Evolutionary conservation across 92 coral and sea anemone genomes (phyloP).

Genomic region (Palythoa grandiflora): DNA sequence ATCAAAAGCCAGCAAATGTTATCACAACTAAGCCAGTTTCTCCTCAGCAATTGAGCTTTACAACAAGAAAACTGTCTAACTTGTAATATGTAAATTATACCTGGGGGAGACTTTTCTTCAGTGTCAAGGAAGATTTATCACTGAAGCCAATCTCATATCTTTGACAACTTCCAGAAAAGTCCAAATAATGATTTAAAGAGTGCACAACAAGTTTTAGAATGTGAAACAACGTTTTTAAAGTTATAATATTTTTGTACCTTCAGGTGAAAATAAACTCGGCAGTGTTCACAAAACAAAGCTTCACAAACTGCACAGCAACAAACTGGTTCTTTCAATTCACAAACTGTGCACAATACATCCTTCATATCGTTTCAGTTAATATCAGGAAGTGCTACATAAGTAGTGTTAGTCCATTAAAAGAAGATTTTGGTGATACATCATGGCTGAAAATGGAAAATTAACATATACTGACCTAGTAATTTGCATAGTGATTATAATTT

Average conservation of each 20-base stretch:
- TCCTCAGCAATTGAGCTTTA: too few species aligned
- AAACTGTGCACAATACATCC: constrained; percentile 86
- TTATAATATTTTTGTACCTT: constrained; percentile 62
- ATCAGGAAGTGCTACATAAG: background rate
- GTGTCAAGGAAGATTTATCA: background rate
- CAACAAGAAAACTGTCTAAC: background rate
- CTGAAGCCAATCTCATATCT: background rate
- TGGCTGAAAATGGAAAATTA: background rate
- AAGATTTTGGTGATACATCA: background rate
- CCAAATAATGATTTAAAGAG: background rate
- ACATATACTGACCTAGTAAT: constrained; percentile 6
- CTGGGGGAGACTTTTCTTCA: background rate
- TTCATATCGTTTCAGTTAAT: constrained; percentile 57
- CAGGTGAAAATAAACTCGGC: constrained; percentile 67
- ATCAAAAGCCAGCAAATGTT: too few species aligned
- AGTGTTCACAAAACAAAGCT: constrained; percentile 84
- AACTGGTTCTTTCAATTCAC: constrained; percentile 86
- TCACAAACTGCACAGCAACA: constrained; percentile 94
- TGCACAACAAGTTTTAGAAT: background rate
- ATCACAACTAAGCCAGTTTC: too few species aligned
- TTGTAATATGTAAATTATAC: background rate
- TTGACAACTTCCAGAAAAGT: background rate
- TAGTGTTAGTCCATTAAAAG: constrained; percentile 8
- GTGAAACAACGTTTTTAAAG: background rate
- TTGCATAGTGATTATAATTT: constrained; percentile 32